Base-by-base conservation (phyloP, 1,140 invertebrate genomes). In the Aphis craccivora region DNA sequence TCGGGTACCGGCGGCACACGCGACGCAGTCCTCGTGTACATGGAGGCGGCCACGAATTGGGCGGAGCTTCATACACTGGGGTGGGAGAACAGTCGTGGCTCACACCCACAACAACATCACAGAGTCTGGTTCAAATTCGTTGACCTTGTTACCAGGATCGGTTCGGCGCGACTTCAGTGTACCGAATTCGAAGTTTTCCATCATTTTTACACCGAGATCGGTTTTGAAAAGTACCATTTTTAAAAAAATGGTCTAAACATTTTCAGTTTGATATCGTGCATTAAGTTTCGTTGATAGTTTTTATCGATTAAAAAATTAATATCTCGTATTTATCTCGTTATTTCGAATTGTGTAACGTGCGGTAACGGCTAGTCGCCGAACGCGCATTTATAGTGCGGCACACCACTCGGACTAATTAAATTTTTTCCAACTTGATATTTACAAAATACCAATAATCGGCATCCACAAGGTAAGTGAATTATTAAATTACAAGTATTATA, bases 101-200 rank as follows among this genome's bases (percentile, higher is more conserved):
- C 91, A 93, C 91, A 93, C 91, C 91, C 91, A 93, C 91, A 93
- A 90, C 89, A 60, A 86, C 91, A 93, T 83, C 76, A 35, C 35
- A 4, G 91, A 84, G 91, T 93, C 91, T 93, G 91, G 91, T 93
- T 93, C 91, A 93, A 93, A 93, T 84, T 86, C 91, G 81, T 93
- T 93, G 91, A 93, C 91, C 91, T 93, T 93, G 91, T 93, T 93
- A 93, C 48, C 91, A 86, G 81, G 55, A 93, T 93, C 91, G 91
- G 91, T 93, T 93, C 91, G 91, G 91, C 91, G 91, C 91, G 91
- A 92, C 91, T 48, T 92, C 91, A 25, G 91, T 86, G 91, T 93
- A 93, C 91, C 76, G 76, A 86, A 93, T 93, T 93, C 48, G 48
- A 86, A 86, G 81, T 93, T 93, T 86, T 93, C 81, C 23, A 35